Evolutionary conservation across 1,140 invertebrate genomes (phyloP), one percentile per base, ranked within the genome.

Genomic region (Magallana angulata): DNA sequence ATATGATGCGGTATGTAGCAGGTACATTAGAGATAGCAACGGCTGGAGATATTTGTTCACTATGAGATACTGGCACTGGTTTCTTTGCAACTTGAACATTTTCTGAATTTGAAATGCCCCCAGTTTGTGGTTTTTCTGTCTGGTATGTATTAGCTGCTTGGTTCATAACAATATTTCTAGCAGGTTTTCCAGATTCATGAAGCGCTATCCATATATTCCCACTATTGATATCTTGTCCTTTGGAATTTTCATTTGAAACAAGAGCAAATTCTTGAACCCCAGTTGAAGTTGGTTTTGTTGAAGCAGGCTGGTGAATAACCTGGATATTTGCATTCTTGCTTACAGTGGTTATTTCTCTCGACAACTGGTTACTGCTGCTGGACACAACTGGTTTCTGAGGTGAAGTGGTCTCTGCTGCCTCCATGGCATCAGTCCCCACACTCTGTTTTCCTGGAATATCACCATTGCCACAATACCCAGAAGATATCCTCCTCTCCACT

Each of bases 381-480:
- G 68, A 11, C 36, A 11, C 68, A 12, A 76, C 2, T 30, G 8
- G 18, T 24, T 76, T 76, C 18, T 76, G 68, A 5, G 68, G 24
- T 30, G 68, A 12, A 30, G 11, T 76, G 36, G 24, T 24, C 24
- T 76, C 68, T 7, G 18, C 68, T 76, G 68, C 36, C 9, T 76
- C 68, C 68, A 76, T 76, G 36, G 68, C 68, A 76, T 76, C 68
- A 76, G 68, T 76, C 36, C 68, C 68, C 9, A 76, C 68, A 76
- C 68, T 76, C 9, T 76, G 68, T 30, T 76, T 76, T 30, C 18
- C 24, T 30, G 68, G 7, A 76, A 24, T 76, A 12, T 76, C 68
- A 76, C 68, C 68, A 76, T 76, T 76, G 11, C 68, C 68, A 76
- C 68, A 76, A 24, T 76, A 76, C 12, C 68, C 68, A 4, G 68